These are phyloP conservation scores for Hylyphantes graminicola DNA, from an alignment of 1,140 invertebrate species.

Conservation along the genomic window DNA sequence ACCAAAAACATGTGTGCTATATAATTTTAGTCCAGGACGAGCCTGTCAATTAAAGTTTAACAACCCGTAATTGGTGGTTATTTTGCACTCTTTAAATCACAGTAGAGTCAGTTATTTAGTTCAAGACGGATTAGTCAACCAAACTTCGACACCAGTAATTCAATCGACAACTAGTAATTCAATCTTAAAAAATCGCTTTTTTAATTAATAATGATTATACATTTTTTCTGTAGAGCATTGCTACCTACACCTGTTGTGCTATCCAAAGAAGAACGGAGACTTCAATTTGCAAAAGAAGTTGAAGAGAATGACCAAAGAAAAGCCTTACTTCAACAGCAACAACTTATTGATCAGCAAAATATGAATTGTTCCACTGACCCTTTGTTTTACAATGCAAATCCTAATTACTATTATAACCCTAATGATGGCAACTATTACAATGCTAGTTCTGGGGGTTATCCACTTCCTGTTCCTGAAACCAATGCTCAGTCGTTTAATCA, in stretches of 20 bases:
- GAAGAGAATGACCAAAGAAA: slow-evolving; percentile 74
- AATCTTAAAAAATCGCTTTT: no score
- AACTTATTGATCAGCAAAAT: slow-evolving; percentile 12
- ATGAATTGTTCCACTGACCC: background rate
- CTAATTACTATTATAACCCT: slow-evolving; percentile 11
- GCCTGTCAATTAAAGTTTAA: no score
- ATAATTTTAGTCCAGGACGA: no score
- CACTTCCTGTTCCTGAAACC: background rate
- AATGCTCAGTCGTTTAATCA: background rate
- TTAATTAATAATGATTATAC: background rate
- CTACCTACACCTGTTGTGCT: slow-evolving; percentile 28
- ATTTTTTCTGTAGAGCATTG: slow-evolving; percentile 16
- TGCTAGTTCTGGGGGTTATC: background rate
- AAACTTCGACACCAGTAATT: no score
- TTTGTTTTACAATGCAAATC: background rate
- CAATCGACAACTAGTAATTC: no score
- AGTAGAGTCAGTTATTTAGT: no score
- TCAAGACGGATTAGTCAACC: no score
- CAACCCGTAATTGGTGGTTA: no score
- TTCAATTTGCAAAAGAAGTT: slow-evolving; percentile 80
- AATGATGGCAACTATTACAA: slow-evolving; percentile 6
- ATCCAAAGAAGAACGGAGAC: slow-evolving; percentile 77
- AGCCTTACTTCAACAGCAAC: slow-evolving; percentile 58
- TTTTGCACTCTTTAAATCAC: no score
- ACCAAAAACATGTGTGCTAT: no score